These are phyloP conservation scores for Bergia sp. DNA, from an alignment of 92 coral and sea anemone species.

Conservation along the genomic window DNA sequence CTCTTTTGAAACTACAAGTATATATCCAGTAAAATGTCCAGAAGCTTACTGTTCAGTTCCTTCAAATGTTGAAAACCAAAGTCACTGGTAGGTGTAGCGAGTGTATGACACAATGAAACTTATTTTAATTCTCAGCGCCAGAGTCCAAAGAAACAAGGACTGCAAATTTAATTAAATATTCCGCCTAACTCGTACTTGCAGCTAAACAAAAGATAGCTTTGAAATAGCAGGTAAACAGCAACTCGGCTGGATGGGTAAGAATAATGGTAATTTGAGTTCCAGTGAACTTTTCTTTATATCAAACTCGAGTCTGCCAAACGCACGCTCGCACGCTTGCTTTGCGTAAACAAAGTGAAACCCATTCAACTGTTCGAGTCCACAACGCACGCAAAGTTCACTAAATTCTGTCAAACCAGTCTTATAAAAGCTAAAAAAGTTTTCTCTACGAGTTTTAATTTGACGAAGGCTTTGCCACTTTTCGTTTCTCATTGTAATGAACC, in stretches of 20 bases:
- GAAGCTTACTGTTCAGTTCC: not conserved
- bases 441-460: no score
- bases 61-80: not conserved
- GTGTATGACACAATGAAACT: not conserved
- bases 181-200: constrained; percentile 47
- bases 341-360: constrained; percentile 52
- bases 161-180: constrained; percentile 44
- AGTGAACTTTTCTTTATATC: not conserved
- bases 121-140: not conserved
- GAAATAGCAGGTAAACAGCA: constrained; percentile 4
- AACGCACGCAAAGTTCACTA: not conserved
- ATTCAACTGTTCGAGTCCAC: constrained; percentile 41
- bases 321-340: not conserved
- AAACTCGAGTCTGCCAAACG: not conserved
- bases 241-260: not conserved
- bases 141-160: not conserved
- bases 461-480: not conserved
- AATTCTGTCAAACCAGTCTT: not conserved
- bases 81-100: not conserved
- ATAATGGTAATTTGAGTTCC: not conserved
- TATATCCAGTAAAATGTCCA: not conserved
- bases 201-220: constrained; percentile 52
- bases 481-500: not conserved
- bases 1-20: not conserved
- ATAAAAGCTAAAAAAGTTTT: not conserved